Evolutionary conservation across 1,140 invertebrate species (phyloP).

Genomic region (Heterodera schachtii): DNA sequence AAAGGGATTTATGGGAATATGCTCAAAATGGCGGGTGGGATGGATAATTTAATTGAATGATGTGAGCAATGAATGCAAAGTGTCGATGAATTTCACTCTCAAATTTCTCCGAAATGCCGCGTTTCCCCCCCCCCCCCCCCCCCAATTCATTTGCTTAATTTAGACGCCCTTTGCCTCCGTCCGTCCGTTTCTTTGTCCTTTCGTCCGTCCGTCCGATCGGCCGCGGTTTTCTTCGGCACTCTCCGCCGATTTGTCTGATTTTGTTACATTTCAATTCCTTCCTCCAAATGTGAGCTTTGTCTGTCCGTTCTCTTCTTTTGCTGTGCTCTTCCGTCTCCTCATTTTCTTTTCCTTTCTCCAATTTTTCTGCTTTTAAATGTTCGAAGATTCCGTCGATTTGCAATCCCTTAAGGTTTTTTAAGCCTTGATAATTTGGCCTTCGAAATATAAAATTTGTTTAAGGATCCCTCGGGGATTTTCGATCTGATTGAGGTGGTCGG

Average conservation of each 20-base stretch:
- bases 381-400: conserved; percentile 8
- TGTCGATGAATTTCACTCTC: background rate
- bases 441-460: conserved; percentile 28
- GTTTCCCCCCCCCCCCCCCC: no score
- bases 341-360: background rate
- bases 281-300: background rate
- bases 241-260: background rate
- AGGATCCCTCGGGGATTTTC: conserved; percentile 99
- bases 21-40: background rate
- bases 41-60: background rate
- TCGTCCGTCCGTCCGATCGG: no score
- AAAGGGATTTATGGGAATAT: background rate
- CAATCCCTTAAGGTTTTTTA: conserved; percentile 14
- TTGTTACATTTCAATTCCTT: background rate
- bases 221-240: background rate
- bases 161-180: background rate
- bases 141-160: background rate
- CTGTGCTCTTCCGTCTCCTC: background rate
- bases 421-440: background rate
- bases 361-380: background rate
- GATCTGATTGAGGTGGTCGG: conserved; percentile 99
- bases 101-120: background rate
- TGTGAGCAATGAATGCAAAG: background rate
- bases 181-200: background rate
- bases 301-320: background rate